Percentiles rank a stretch among this genome's conserved stretches.
Conservation (phyloP, 2,113 vertebrate genomes). For the Sapayoa aenigma region DNA sequence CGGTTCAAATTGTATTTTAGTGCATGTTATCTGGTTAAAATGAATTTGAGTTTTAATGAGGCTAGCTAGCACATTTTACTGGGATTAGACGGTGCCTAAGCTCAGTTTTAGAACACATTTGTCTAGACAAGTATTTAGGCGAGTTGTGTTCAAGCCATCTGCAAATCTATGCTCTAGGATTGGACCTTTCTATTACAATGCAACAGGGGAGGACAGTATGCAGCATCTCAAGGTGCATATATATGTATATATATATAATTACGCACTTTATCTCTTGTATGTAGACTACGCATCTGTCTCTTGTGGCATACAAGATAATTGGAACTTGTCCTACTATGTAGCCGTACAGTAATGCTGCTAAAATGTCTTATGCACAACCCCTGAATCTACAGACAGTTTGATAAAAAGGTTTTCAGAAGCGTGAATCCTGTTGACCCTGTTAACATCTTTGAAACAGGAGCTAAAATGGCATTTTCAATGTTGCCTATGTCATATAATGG, state of each 20-base stretch:
- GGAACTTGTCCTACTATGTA: neutral
- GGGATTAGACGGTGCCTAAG: neutral
- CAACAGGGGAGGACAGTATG: neutral
- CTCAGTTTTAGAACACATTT: neutral
- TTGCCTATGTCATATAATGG: neutral
- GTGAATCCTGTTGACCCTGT: neutral
- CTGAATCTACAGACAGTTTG: neutral
- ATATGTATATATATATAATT: neutral
- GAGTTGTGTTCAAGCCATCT: neutral
- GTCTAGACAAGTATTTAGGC: neutral
- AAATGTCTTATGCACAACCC: neutral
- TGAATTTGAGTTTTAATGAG: neutral
- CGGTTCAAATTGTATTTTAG: neutral
- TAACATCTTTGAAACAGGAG: neutral
- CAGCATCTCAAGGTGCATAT: neutral
- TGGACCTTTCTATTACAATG: neutral
- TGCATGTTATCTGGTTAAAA: neutral
- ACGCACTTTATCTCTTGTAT: neutral
- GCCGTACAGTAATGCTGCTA: fast-evolving
- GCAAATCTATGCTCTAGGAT: neutral
- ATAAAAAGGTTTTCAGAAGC: neutral
- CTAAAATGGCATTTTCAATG: neutral
- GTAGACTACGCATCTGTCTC: neutral
- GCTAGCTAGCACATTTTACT: neutral
- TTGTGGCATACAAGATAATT: neutral